Percentiles rank a stretch among this genome's conserved stretches.
Evolutionary conservation across 2,113 vertebrate genomes (phyloP).

Genomic region (Periophthalmodon schlosseri): DNA sequence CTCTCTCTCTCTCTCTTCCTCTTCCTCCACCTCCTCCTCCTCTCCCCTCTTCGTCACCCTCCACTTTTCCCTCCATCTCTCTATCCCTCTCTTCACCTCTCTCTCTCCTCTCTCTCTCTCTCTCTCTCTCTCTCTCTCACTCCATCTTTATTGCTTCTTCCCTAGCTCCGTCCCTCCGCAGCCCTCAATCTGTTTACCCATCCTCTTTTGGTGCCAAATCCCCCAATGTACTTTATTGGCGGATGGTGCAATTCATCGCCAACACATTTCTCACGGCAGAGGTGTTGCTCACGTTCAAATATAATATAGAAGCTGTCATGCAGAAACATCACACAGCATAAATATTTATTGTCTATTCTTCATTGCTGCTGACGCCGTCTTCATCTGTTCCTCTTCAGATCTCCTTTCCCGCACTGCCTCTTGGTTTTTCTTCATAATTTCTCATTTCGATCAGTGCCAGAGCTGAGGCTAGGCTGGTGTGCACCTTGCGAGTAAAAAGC

Average conservation of each 20-base stretch:
- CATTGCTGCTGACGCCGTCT: slow-evolving; percentile 54
- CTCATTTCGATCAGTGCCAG: slow-evolving; percentile 39
- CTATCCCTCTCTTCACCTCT: slow-evolving; percentile 19
- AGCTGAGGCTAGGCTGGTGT: slow-evolving; percentile 37
- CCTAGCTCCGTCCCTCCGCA: slow-evolving; percentile 14
- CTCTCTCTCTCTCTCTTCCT: slow-evolving; percentile 17
- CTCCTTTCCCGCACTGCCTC: slow-evolving; percentile 9
- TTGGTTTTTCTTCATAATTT: slow-evolving; percentile 32
- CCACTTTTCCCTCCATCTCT: too few relatives aligned
- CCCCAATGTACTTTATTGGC: slow-evolving; percentile 59
- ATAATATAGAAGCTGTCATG: slow-evolving; percentile 73
- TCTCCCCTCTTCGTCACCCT: too few relatives aligned
- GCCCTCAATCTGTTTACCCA: slow-evolving; percentile 25
- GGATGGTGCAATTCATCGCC: slow-evolving; percentile 46
- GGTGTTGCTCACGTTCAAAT: slow-evolving; percentile 66
- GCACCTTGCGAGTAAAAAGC: slow-evolving; percentile 45
- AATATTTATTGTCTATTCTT: slow-evolving; percentile 75
- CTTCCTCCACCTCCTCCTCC: too few relatives aligned
- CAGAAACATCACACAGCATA: slow-evolving; percentile 74
- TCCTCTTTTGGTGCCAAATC: slow-evolving; percentile 43
- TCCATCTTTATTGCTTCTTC: slow-evolving; percentile 19
- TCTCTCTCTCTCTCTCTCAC: too few relatives aligned
- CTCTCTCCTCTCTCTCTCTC: slow-evolving; percentile 10
- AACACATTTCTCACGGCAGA: slow-evolving; percentile 65
- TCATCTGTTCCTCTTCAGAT: slow-evolving; percentile 56